Evolutionary conservation across 2,888 invertebrate genomes (phyloP).

Genomic region (Micropterix aruncella): DNA sequence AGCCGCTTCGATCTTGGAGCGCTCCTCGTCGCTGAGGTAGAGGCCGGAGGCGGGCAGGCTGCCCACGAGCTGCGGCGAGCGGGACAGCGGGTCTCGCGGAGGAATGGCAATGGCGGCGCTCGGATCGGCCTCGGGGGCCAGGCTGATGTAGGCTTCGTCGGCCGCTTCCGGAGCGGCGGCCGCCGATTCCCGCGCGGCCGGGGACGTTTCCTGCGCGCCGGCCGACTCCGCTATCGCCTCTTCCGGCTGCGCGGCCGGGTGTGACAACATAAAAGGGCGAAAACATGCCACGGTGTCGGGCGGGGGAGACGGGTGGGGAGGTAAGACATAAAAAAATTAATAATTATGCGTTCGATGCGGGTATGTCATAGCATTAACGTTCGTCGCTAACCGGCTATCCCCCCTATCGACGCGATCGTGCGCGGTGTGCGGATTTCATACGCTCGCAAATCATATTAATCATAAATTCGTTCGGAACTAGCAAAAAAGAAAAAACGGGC

Average conservation of each 20-base stretch:
- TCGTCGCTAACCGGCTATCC: background rate
- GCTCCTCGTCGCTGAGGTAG: constrained; percentile 16
- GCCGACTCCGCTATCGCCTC: constrained; percentile 9
- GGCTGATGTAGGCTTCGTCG: constrained; percentile 10
- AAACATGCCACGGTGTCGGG: background rate
- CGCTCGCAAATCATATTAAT: constrained; percentile 6
- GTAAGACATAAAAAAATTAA: constrained; percentile 2
- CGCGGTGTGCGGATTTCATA: background rate
- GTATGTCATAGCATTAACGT: background rate
- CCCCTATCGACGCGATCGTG: background rate
- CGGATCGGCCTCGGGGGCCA: constrained; percentile 13
- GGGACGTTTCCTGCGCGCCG: constrained; percentile 5
- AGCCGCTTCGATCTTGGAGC: constrained; percentile 24
- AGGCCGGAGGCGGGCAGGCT: constrained; percentile 17
- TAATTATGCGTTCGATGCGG: background rate
- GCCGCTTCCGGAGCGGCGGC: constrained; percentile 8
- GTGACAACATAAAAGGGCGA: background rate
- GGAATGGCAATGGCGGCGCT: constrained; percentile 9
- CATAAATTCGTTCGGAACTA: background rate
- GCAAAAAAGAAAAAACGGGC: background rate
- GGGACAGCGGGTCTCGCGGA: constrained; percentile 13
- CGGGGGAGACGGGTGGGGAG: constrained; percentile 1
- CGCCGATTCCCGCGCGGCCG: constrained; percentile 14
- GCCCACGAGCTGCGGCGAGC: constrained; percentile 12
- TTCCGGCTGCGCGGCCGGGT: constrained; percentile 8